Evolutionary conservation across 2,797 vertebrate genomes (phyloP).

Genomic region (Malurus splendens): DNA sequence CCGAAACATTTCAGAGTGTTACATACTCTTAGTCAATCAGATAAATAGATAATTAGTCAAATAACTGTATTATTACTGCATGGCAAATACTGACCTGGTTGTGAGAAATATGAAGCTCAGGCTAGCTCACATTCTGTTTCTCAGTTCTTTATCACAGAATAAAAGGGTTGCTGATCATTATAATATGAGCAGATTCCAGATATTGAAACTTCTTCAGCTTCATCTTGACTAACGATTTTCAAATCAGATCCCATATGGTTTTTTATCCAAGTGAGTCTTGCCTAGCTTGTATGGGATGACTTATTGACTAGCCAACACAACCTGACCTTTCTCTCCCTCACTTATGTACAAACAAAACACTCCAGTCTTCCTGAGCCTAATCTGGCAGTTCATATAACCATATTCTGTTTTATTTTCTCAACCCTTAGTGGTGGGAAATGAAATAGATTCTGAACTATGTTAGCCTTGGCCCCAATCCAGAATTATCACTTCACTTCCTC

Average conservation of each 20-base stretch:
- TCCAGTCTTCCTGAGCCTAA: neutral
- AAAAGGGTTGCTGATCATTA: neutral
- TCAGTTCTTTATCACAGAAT: neutral
- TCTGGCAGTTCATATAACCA: neutral
- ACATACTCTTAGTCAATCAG: neutral
- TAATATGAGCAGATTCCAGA: neutral
- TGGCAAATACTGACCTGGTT: neutral
- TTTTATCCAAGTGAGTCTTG: neutral
- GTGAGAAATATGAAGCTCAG: neutral
- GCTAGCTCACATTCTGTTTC: neutral
- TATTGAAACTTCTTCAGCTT: neutral
- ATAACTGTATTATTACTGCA: neutral
- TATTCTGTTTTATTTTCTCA: neutral
- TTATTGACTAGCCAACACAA: neutral
- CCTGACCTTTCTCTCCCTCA: neutral
- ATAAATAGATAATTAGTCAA: neutral
- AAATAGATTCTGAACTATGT: neutral
- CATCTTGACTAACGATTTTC: neutral
- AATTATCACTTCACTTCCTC: neutral
- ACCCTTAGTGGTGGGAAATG: neutral
- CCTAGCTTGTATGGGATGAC: neutral
- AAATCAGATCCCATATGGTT: rapidly evolving
- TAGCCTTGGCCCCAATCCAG: neutral
- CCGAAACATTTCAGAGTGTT: neutral
- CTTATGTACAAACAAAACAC: neutral